Conservation (phyloP, 1,140 invertebrate species). For the Leguminivora glycinivorella region DNA sequence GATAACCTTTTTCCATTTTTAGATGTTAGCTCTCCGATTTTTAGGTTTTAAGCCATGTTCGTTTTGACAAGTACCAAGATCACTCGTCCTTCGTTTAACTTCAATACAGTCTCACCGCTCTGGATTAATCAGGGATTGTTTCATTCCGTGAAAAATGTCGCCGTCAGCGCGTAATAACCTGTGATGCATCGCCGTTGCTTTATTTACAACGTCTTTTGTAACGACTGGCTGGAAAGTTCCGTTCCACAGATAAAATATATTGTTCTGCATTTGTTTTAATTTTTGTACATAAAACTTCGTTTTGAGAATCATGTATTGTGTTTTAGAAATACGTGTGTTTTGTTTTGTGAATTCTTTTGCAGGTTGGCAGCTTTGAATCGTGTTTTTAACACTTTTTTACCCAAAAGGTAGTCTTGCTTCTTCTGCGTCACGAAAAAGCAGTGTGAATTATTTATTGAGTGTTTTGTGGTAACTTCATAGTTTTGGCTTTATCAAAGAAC, state of each 20-base stretch:
- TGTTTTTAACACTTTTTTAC: too few relatives aligned
- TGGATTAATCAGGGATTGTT: conserved; percentile 72
- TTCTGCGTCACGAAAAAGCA: too few relatives aligned
- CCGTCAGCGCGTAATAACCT: conserved; percentile 59
- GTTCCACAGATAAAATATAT: neutral
- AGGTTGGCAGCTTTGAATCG: too few relatives aligned
- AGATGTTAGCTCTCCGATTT: too few relatives aligned
- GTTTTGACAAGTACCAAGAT: conserved; percentile 48
- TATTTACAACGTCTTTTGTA: conserved; percentile 6
- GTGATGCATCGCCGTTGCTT: conserved; percentile 55
- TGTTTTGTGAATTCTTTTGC: too few relatives aligned
- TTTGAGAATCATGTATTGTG: neutral
- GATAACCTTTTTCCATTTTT: too few relatives aligned
- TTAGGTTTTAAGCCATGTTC: too few relatives aligned
- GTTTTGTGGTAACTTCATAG: too few relatives aligned
- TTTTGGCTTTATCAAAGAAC: too few relatives aligned
- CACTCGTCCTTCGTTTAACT: conserved; percentile 37
- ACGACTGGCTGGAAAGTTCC: neutral
- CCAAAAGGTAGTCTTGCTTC: too few relatives aligned
- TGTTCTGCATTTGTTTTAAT: neutral
- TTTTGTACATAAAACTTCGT: neutral
- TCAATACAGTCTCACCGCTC: conserved; percentile 53
- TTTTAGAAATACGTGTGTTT: neutral
- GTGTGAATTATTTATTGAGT: too few relatives aligned
- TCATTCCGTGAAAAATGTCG: conserved; percentile 67